Evolutionary conservation across 35 echinoderm and acorn worm genomes (phyloP), one percentile per base, ranked within the genome.

Genomic region (Acanthaster planci): DNA sequence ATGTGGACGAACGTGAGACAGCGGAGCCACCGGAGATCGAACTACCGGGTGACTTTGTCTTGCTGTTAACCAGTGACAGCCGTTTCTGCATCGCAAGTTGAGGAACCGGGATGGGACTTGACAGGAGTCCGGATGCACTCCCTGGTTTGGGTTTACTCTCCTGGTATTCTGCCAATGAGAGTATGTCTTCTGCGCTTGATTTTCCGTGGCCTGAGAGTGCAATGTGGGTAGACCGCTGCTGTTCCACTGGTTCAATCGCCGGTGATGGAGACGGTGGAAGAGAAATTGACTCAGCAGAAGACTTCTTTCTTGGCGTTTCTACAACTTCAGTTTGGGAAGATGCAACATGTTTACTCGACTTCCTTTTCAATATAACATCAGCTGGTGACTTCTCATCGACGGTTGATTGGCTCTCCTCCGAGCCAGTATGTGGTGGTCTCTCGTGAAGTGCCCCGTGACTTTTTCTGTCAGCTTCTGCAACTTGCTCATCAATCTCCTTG

Each of bases 241-340:
- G 79, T 12, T 81, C 21, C 14, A 81, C 50, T 30, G 19, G 16
- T 51, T 81, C 51, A 32, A 81, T 81, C 40, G 40, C 79, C 16
- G 42, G 39, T 32, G 79, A 0, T 52, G 79, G 79, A 51, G 79
- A 81, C 31, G 79, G 47, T 6, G 38, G 79, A 1, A 81, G 79
- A 44, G 79, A 47, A 26, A 81, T 52, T 23, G 40, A 52, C 14
- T 52, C 79, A 0, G 29, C 40, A 23, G 39, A 52, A 4, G 23
- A 23, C 40, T 52, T 44, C 44, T 81, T 81, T 1, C 14, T 34
- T 16, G 64, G 64, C 34, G 42, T 47, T 26, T 29, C 64, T 29
- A 19, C 40, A 78, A 34, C 10, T 78, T 29, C n/a, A n/a, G n/a
- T 78, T 78, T 51, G 31, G 10, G 0, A 16, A 16, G 37, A 47